These are phyloP conservation scores for Heloderma charlesbogerti DNA, from an alignment of 2,113 vertebrate genomes.

Conservation along the genomic window DNA sequence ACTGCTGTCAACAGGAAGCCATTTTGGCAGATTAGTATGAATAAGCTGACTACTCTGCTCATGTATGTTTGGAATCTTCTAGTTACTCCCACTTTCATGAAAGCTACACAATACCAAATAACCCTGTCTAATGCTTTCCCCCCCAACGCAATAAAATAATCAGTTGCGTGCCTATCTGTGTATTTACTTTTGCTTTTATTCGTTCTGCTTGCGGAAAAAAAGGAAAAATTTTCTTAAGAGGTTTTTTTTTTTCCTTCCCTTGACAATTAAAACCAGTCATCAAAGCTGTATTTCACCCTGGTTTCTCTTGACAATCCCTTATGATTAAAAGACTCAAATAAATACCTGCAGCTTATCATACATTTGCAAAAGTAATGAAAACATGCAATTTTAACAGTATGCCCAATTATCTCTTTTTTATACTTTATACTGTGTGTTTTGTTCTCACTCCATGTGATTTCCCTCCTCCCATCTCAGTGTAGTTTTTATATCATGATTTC, in stretches of 20 bases:
- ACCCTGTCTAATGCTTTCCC: constrained; percentile 46
- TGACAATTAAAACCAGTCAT: constrained; percentile 52
- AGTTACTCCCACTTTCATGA: constrained; percentile 63
- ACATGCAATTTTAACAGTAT: constrained; percentile 49
- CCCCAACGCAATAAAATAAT: constrained; percentile 44
- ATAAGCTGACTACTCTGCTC: constrained; percentile 70
- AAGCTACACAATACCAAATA: constrained; percentile 53
- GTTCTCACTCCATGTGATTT: constrained; percentile 18
- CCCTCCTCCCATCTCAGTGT: constrained; percentile 16
- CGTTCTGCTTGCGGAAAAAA: constrained; percentile 31
- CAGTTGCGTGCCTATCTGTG: constrained; percentile 34
- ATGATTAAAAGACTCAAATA: constrained; percentile 59
- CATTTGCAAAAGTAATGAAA: constrained; percentile 55
- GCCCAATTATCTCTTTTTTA: constrained; percentile 41
- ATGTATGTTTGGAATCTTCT: constrained; percentile 47
- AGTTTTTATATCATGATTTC: constrained; percentile 3
- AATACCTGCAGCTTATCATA: constrained; percentile 36
- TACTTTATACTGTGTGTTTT: constrained; percentile 44
- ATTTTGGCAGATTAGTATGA: constrained; percentile 63
- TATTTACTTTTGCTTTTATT: constrained; percentile 37
- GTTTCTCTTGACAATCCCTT: constrained; percentile 62
- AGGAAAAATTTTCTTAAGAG: constrained; percentile 9
- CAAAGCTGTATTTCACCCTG: constrained; percentile 42
- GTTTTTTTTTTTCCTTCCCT: not conserved
- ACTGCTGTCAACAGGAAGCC: constrained; percentile 65